Evolutionary conservation across 1,140 invertebrate species (phyloP).

Genomic region (Caenorhabditis tropicalis): DNA sequence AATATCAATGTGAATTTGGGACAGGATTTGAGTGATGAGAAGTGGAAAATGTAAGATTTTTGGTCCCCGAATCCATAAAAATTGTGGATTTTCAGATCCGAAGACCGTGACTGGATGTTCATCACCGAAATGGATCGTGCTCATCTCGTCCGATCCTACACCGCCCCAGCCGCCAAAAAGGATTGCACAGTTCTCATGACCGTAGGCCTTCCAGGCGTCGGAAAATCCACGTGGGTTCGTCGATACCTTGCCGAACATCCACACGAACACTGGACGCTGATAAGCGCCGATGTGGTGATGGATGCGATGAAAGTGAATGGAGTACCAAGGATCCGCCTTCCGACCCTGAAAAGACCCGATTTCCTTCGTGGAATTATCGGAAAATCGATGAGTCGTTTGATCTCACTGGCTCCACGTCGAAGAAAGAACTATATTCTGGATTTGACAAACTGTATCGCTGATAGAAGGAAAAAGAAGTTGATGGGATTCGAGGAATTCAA

Average conservation of each 20-base stretch:
- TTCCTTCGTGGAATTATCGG: constrained; percentile 70
- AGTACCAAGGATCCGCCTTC: constrained; percentile 64
- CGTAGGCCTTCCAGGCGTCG: constrained; percentile 60
- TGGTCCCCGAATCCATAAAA: background rate
- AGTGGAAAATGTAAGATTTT: constrained; percentile 42
- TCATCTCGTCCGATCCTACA: constrained; percentile 11
- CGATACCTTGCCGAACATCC: constrained; percentile 69
- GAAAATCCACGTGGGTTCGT: constrained; percentile 67
- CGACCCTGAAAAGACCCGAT: constrained; percentile 66
- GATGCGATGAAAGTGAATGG: constrained; percentile 68
- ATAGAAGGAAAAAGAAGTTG: constrained; percentile 61
- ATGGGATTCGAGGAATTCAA: constrained; percentile 65
- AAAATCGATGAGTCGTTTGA: constrained; percentile 53
- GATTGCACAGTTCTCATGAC: constrained; percentile 70
- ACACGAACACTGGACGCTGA: constrained; percentile 66
- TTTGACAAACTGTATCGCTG: constrained; percentile 65
- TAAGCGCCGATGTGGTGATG: constrained; percentile 64
- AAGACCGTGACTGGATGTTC: constrained; percentile 41
- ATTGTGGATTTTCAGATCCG: constrained; percentile 15
- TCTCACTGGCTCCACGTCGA: constrained; percentile 66
- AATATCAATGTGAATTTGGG: constrained; percentile 71
- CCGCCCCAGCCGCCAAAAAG: constrained; percentile 57
- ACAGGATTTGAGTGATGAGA: constrained; percentile 40
- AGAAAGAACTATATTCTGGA: constrained; percentile 71
- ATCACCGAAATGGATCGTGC: constrained; percentile 46